Conservation (phyloP, 2,888 invertebrate genomes). For the Pheosia tremula region DNA sequence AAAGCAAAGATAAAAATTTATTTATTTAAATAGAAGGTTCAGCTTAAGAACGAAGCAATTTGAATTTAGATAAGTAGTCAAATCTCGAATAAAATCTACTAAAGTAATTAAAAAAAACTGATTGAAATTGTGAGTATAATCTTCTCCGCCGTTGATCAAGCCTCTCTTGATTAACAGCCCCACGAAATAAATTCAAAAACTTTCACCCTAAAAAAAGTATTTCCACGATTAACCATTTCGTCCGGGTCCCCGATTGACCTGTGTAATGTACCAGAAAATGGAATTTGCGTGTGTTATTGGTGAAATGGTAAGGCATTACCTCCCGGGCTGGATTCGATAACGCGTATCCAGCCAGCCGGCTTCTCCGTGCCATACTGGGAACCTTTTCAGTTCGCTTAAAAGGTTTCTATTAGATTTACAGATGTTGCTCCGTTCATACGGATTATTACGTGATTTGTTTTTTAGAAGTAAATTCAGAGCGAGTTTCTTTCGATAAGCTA, state of each 20-base stretch:
- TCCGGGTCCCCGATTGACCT: conserved; percentile 53
- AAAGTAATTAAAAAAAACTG: too few species aligned
- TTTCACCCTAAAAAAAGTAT: neutral
- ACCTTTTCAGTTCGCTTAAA: conserved; percentile 28
- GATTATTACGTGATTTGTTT: conserved; percentile 28
- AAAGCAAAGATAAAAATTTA: neutral
- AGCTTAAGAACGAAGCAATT: too few species aligned
- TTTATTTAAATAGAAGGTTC: too few species aligned
- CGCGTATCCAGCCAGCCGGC: conserved; percentile 15
- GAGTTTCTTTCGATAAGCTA: neutral
- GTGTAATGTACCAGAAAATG: conserved; percentile 76
- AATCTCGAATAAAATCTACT: too few species aligned
- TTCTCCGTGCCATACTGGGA: conserved; percentile 17
- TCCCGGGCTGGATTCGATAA: conserved; percentile 28
- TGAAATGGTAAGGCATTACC: conserved; percentile 49
- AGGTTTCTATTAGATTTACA: conserved; percentile 40
- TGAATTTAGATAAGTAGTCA: too few species aligned
- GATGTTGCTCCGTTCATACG: conserved; percentile 21
- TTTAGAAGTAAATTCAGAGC: neutral
- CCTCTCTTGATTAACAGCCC: neutral
- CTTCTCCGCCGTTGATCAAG: neutral
- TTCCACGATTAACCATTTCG: neutral
- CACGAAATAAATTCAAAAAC: neutral
- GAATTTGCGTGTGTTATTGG: conserved; percentile 63
- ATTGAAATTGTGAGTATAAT: neutral